A percentile compares a stretch with the other conserved stretches of the same genome.
Evolutionary conservation across 2,888 invertebrate species (phyloP).

Genomic region (Thera britannica): DNA sequence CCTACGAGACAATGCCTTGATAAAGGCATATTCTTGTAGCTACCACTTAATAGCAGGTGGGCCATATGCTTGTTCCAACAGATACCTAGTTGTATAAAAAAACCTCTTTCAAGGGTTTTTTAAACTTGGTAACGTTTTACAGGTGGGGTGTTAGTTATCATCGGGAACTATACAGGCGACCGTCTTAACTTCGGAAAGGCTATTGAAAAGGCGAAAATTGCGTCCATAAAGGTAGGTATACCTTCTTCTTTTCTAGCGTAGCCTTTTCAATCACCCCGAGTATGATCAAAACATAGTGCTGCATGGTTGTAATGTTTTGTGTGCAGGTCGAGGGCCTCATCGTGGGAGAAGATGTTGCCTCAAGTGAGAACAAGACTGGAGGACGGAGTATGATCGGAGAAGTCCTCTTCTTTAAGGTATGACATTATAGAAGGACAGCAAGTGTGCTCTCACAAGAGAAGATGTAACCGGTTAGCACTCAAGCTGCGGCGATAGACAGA

Average conservation of each 20-base stretch:
- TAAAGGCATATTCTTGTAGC: too few species aligned
- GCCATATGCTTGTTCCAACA: too few species aligned
- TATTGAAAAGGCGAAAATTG: slow-evolving; percentile 88
- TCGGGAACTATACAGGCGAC: slow-evolving; percentile 92
- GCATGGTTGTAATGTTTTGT: neutral
- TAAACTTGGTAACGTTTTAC: slow-evolving; percentile 26
- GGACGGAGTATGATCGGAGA: slow-evolving; percentile 88
- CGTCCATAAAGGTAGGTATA: slow-evolving; percentile 85
- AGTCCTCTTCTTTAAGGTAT: slow-evolving; percentile 83
- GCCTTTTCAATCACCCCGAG: neutral
- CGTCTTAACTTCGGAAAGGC: slow-evolving; percentile 93
- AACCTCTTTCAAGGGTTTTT: too few species aligned
- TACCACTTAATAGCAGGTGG: too few species aligned
- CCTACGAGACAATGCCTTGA: too few species aligned
- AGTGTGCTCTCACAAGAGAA: too few species aligned
- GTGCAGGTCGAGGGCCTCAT: slow-evolving; percentile 82
- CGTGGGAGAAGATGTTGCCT: slow-evolving; percentile 89
- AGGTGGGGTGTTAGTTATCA: slow-evolving; percentile 89
- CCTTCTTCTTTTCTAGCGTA: neutral
- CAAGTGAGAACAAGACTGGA: slow-evolving; percentile 82
- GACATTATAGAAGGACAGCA: neutral
- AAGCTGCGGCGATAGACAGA: neutral
- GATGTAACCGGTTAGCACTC: too few species aligned
- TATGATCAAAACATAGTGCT: neutral
- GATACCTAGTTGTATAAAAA: too few species aligned